phyloP scores from a whole-genome alignment of 23 tunicate species.

The Aplidium turbinatum region DNA sequence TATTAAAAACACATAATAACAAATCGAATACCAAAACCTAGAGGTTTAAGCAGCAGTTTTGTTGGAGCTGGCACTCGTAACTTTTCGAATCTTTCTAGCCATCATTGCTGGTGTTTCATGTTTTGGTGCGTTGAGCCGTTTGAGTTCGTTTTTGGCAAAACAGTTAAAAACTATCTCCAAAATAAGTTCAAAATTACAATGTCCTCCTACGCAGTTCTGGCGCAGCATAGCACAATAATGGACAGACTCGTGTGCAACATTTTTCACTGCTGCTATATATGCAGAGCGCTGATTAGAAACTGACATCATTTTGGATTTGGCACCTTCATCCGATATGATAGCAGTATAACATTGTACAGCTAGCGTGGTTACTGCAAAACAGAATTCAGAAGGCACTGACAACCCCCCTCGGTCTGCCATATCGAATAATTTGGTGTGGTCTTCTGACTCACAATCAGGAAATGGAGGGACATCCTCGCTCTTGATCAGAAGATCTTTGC shows the following conservation, averaged over 20 bases:
- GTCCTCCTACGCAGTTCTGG: background rate
- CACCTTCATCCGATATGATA: background rate
- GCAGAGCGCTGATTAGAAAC: slow-evolving; percentile 6
- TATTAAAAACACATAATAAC: too few relatives aligned
- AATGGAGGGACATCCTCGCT: background rate
- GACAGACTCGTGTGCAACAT: background rate
- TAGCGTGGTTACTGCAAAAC: slow-evolving; percentile 6
- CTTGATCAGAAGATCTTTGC: background rate
- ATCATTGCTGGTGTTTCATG: background rate
- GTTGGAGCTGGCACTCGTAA: background rate
- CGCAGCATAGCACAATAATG: background rate
- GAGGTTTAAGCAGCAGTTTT: slow-evolving; percentile 9
- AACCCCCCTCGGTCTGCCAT: slow-evolving; percentile 8
- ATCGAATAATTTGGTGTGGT: background rate
- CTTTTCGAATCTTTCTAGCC: background rate
- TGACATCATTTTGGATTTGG: background rate
- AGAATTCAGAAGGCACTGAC: background rate
- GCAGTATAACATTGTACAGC: slow-evolving; percentile 2
- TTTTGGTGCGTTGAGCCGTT: slow-evolving; percentile 3
- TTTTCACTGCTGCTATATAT: slow-evolving; percentile 1
- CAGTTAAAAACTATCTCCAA: background rate
- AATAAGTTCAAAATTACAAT: slow-evolving; percentile 9
- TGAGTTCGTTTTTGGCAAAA: slow-evolving; percentile 23
- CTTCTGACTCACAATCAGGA: slow-evolving; percentile 1
- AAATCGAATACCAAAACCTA: too few relatives aligned